These are phyloP conservation scores for Onthophagus sagittarius DNA, from an alignment of 2,888 invertebrate genomes.

Conservation along the genomic window DNA sequence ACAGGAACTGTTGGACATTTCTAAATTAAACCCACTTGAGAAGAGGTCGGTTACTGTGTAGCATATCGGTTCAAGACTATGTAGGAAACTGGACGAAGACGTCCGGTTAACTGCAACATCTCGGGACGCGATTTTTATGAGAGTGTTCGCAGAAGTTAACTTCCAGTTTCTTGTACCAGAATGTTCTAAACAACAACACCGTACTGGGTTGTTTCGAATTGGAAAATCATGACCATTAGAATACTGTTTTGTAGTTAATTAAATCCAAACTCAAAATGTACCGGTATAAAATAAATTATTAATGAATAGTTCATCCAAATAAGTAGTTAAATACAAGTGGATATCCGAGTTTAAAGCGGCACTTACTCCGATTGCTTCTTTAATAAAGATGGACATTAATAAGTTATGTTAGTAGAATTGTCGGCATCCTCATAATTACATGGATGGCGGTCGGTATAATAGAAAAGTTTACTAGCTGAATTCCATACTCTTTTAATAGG, in stretches of 20 bases:
- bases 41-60: background rate
- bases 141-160: background rate
- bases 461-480: background rate
- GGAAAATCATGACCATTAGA: background rate
- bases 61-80: background rate
- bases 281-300: too few species aligned
- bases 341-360: background rate
- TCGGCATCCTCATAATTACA: background rate
- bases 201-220: background rate
- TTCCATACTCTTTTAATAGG: background rate
- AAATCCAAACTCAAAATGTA: background rate
- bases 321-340: background rate
- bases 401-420: background rate
- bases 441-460: background rate
- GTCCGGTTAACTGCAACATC: background rate
- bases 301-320: background rate
- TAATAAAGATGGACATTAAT: background rate
- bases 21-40: slow-evolving; percentile 15
- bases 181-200: background rate
- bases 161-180: background rate
- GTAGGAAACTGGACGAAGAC: background rate
- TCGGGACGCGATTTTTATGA: background rate
- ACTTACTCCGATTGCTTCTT: background rate
- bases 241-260: background rate
- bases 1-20: slow-evolving; percentile 15